phyloP scores from a whole-genome alignment of 2,113 vertebrate genomes.

The Manacus vitellinus region DNA sequence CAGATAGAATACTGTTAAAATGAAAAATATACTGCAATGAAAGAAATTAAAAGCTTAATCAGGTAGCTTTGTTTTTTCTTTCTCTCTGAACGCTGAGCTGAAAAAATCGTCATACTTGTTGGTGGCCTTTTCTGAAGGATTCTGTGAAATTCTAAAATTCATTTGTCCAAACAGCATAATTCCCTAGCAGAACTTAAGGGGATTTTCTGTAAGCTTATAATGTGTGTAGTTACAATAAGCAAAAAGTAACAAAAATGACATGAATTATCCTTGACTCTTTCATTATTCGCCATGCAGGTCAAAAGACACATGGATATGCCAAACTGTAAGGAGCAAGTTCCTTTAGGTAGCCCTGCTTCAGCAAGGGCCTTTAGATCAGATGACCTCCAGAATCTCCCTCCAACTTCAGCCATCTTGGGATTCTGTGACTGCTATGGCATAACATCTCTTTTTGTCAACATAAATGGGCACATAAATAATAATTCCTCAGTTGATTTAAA shows the following conservation, averaged over 20 bases:
- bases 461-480: background rate
- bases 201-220: background rate
- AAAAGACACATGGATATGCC: background rate
- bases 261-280: background rate
- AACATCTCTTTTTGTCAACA: background rate
- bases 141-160: background rate
- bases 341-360: background rate
- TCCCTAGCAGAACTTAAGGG: background rate
- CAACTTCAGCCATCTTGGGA: background rate
- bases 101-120: background rate
- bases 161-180: background rate
- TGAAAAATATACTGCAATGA: background rate
- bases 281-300: background rate
- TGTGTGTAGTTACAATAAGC: background rate
- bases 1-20: background rate
- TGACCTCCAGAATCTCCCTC: background rate
- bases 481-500: background rate
- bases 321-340: background rate
- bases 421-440: background rate
- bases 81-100: background rate
- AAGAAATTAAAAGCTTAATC: background rate
- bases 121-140: background rate
- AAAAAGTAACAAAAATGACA: background rate
- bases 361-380: background rate
- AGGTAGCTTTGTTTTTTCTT: background rate